Conservation (phyloP, 2,113 vertebrate genomes). For the Oryzias melastigma region DNA sequence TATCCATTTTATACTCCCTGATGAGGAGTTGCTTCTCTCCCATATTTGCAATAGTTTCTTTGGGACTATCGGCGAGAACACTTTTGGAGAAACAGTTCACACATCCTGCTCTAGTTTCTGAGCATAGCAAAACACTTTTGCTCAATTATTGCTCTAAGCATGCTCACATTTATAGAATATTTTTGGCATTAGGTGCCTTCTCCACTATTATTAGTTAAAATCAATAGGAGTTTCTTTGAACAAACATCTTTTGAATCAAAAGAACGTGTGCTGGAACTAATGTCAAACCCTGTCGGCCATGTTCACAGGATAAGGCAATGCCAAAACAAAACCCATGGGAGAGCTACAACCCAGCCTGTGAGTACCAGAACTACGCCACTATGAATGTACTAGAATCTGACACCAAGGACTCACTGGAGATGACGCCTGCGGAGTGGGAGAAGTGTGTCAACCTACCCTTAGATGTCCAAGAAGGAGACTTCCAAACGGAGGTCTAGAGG, state of each 20-base stretch:
- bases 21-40: constrained; percentile 46
- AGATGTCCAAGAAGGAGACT: constrained; percentile 98
- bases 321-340: constrained; percentile 97
- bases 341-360: constrained; percentile 94
- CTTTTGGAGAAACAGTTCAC: constrained; percentile 50
- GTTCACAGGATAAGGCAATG: constrained; percentile 91
- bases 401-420: constrained; percentile 95
- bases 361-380: constrained; percentile 98
- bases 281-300: constrained; percentile 50
- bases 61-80: constrained; percentile 46
- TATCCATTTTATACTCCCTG: constrained; percentile 63
- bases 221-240: constrained; percentile 31
- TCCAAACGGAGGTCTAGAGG: constrained; percentile 96
- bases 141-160: constrained; percentile 48
- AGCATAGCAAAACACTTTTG: constrained; percentile 33
- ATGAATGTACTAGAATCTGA: constrained; percentile 97
- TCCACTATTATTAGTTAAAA: constrained; percentile 55
- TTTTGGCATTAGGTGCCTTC: constrained; percentile 64
- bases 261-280: constrained; percentile 47
- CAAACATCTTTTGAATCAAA: constrained; percentile 32
- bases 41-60: constrained; percentile 41
- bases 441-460: constrained; percentile 98
- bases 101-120: constrained; percentile 28
- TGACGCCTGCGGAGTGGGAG: constrained; percentile 97
- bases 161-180: constrained; percentile 60